Base-by-base conservation (phyloP, 2,888 invertebrate species). In the Oasisia sp. region DNA sequence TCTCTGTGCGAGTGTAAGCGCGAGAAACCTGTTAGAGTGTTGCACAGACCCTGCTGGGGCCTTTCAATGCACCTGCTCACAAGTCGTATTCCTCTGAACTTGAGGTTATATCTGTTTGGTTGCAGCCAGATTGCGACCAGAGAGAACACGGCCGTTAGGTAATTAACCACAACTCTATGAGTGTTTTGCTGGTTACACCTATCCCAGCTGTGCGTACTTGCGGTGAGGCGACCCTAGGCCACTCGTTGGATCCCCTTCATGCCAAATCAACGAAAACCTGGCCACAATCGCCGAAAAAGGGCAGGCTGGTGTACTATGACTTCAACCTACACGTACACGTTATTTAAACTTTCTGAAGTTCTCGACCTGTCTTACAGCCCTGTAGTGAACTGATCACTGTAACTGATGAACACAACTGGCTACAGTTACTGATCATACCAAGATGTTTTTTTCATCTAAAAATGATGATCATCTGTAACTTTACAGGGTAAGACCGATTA, bases 161-260 rank as follows among this genome's bases (percentile, higher is more conserved):
- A 74, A 74, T 74, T 74, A 74, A 74, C 74, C 74, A 27, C 74
- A 74, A 74, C 74, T 74, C 74, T 74, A 74, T 74, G 74, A 74
- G 74, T 74, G 14, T 19, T 74, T 3, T 74, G n/a, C 74, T 27
- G 14, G 74, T n/a, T 74, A 74, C n/a, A 74, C 74, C 74, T 74
- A 27, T 19, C 74, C 5, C 74, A 74, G 74, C 74, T 74, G 74
- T 74, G 74, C 7, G 74, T 74, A 74, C 74, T 19, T 74, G 74
- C 27, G 74, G 74, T 27, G 0, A 19, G n/a, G 19, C 74, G 7
- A 74, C 74, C 74, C 19, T 27, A 74, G 27, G 74, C 74, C 74
- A 74, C 27, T 74, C 27, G 27, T 27, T 74, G 74, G n/a, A 74
- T n/a, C 74, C 50, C 50, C 8, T 50, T 50, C 50, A 50, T 50